Base-by-base conservation (phyloP, 2,113 vertebrate species). In the Megaceryle maxima region DNA sequence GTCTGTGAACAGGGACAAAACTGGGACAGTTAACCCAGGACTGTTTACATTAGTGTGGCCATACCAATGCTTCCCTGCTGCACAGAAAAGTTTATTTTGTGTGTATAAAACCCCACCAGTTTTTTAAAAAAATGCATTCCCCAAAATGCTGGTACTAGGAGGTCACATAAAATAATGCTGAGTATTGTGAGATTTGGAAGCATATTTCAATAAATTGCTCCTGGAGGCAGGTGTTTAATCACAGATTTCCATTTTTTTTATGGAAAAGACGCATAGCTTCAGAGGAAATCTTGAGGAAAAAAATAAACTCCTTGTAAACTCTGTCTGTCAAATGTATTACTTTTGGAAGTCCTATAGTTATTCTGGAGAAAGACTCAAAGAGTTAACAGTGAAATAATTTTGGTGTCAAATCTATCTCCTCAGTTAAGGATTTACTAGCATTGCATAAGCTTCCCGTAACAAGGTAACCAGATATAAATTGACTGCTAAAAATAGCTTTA, bases 401-500 rank as follows among this genome's bases (percentile, higher is more conserved):
- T 79, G 41, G 53, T 77, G 75, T 76, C 55, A 75, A 84, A 50
- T 69, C 77, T 69, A 64, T 82, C 90, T 62, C 44, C 91, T 88
- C 69, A 87, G 90, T 79, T 88, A 88, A 95, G 76, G 96, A 81
- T 84, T 88, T 88, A 95, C 87, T 92, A 87, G 80, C 69, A 95
- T 96, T 93, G 92, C 94, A 92, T 87, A 94, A 95, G 89, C 94
- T 95, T 97, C 96, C 93, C 73, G 28, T 94, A 96, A 95, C 90
- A 95, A 95, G 87, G 95, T 96, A 97, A 96, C 87, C 73, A 95
- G 92, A 97, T 97, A 96, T 60, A 91, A 93, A 94, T 21, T 87
- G 92, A 90, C 56, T 37, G 46, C 70, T 97, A 97, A 97, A 98
- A 97, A 97, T 97, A 97, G 46, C 60, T 96, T 93, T 88, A 90